Conservation (phyloP, 2,888 invertebrate genomes). For the Zele albiditarsus region DNA sequence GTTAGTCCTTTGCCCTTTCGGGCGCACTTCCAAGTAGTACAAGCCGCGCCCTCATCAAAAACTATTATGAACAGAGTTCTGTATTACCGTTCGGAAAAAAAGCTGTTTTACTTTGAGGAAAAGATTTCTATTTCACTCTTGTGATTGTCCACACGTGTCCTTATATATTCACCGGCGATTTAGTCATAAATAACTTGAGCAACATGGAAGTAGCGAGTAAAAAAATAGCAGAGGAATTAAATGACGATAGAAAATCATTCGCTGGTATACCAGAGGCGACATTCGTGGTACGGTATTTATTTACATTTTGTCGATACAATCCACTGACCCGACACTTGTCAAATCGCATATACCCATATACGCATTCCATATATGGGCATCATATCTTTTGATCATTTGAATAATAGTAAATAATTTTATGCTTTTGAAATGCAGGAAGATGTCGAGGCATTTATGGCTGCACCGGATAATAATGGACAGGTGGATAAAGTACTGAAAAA, state of each 20-base stretch:
- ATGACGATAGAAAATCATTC: constrained; percentile 78
- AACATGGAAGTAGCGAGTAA: constrained; percentile 63
- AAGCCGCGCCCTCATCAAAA: too few relatives aligned
- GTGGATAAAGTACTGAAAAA: constrained; percentile 89
- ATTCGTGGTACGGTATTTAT: constrained; percentile 83
- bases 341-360: constrained; percentile 10
- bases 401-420: neutral
- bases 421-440: constrained; percentile 81
- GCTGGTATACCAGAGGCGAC: constrained; percentile 91
- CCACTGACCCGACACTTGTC: constrained; percentile 19
- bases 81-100: constrained; percentile 21
- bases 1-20: too few relatives aligned
- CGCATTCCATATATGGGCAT: constrained; percentile 29
- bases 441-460: constrained; percentile 93
- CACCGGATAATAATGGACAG: constrained; percentile 85
- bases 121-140: constrained; percentile 26
- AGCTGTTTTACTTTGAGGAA: neutral
- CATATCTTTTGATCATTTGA: constrained; percentile 6
- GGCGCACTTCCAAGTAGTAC: too few relatives aligned
- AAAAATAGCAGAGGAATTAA: constrained; percentile 58
- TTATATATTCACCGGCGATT: constrained; percentile 35
- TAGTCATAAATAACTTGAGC: constrained; percentile 24
- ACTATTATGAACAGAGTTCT: neutral
- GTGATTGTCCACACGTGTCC: constrained; percentile 28
- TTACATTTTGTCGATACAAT: constrained; percentile 28